Evolutionary conservation across 37 sponge, comb jelly and placozoan genomes (phyloP).

Genomic region (Hexactinellida sp.): DNA sequence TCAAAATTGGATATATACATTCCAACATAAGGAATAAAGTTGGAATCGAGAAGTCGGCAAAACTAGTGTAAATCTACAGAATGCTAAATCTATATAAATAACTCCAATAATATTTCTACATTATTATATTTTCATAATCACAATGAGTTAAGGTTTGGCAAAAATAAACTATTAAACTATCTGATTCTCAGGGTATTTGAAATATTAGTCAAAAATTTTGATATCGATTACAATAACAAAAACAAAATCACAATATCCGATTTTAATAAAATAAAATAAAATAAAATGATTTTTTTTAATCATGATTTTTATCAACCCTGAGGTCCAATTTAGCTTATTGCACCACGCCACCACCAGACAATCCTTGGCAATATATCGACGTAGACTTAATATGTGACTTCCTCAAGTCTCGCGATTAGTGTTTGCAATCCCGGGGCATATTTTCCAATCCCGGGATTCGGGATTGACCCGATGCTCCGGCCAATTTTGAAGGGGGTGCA

Average conservation of each 20-base stretch:
- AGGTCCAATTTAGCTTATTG: too few species aligned
- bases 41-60: neutral
- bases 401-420: too few species aligned
- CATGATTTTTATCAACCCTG: neutral
- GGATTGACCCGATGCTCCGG: too few species aligned
- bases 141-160: neutral
- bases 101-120: neutral
- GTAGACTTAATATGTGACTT: too few species aligned
- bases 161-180: neutral
- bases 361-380: too few species aligned
- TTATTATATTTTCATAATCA: neutral
- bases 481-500: too few species aligned
- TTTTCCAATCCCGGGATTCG: too few species aligned
- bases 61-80: neutral
- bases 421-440: too few species aligned
- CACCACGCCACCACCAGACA: too few species aligned
- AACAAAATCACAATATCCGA: neutral
- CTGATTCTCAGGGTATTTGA: neutral
- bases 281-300: too few species aligned
- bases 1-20: neutral
- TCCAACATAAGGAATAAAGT: neutral
- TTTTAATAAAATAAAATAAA: neutral
- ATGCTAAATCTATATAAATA: neutral
- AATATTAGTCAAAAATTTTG: neutral
- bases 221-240: neutral